phyloP scores from a whole-genome alignment of 2,888 invertebrate species.

The Hylaea fasciaria region DNA sequence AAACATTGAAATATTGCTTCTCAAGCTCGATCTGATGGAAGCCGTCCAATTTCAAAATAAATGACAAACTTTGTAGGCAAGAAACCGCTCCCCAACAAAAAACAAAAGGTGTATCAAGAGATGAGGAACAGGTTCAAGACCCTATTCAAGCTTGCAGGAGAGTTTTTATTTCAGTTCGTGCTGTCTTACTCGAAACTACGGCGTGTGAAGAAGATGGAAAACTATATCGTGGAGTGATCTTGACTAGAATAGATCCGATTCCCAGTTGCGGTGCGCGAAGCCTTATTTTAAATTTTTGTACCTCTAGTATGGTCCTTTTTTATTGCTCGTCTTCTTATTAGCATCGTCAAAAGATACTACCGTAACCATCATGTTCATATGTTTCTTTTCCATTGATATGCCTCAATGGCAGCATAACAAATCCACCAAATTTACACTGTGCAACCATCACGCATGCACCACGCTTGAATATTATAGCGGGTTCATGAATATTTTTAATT shows the following conservation, averaged over 20 bases:
- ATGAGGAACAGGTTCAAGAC: conserved; percentile 64
- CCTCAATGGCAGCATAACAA: too few species aligned
- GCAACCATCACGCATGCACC: too few species aligned
- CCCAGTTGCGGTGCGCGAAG: conserved; percentile 71
- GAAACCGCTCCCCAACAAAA: conserved; percentile 55
- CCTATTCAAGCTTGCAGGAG: conserved; percentile 48
- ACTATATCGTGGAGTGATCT: conserved; percentile 41
- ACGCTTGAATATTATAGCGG: too few species aligned
- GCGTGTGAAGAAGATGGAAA: conserved; percentile 47
- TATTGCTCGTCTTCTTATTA: conserved; percentile 8
- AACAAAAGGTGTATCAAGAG: conserved; percentile 55
- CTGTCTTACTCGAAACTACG: conserved; percentile 43
- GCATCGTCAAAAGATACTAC: too few species aligned
- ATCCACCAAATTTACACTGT: too few species aligned
- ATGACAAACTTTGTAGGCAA: conserved; percentile 38
- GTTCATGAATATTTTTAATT: too few species aligned
- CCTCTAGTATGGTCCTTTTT: conserved; percentile 9
- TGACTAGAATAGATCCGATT: conserved; percentile 38
- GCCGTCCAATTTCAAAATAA: conserved; percentile 43
- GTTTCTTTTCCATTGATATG: too few species aligned
- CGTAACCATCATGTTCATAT: too few species aligned
- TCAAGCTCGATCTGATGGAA: conserved; percentile 32
- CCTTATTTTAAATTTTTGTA: conserved; percentile 54
- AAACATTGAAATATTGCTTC: conserved; percentile 4
- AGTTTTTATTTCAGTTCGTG: conserved; percentile 46